phyloP scores from a whole-genome alignment of 1,140 invertebrate genomes.

The Trachelipus rathkii region DNA sequence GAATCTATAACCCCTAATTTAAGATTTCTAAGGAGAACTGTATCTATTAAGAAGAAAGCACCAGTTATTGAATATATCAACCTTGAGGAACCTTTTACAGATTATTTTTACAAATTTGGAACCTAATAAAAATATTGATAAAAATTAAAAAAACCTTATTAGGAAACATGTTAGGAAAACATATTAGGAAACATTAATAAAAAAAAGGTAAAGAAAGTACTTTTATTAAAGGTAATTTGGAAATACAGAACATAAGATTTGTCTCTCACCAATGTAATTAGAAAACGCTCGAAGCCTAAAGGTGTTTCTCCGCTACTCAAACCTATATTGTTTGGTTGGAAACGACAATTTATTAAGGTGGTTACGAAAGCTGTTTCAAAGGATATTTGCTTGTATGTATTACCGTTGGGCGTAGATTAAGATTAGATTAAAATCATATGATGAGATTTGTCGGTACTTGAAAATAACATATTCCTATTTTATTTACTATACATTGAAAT shows the following conservation, averaged over 20 bases:
- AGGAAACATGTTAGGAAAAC: too few relatives aligned
- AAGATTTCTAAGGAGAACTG: conserved; percentile 22
- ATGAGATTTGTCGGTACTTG: conserved; percentile 76
- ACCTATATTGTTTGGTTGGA: conserved; percentile 53
- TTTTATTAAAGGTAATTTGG: too few relatives aligned
- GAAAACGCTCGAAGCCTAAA: conserved; percentile 50
- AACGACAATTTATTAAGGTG: conserved; percentile 46
- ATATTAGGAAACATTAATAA: too few relatives aligned
- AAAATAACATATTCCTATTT: conserved; percentile 64
- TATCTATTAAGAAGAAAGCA: too few relatives aligned
- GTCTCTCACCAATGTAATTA: not conserved
- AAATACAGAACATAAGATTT: too few relatives aligned
- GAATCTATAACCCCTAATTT: conserved; percentile 32
- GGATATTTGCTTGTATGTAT: conserved; percentile 66
- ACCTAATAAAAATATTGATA: too few relatives aligned
- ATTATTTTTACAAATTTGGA: too few relatives aligned
- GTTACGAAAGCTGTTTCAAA: conserved; percentile 52
- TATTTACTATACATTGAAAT: conserved; percentile 85
- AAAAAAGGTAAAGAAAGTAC: too few relatives aligned
- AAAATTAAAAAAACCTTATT: too few relatives aligned
- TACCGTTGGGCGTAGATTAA: conserved; percentile 76
- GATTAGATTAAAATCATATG: too few relatives aligned
- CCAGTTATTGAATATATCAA: too few relatives aligned
- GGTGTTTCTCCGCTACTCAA: conserved; percentile 63
- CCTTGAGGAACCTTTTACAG: not conserved